phyloP scores from a whole-genome alignment of 1,140 invertebrate genomes.

The Solenopsis invicta region DNA sequence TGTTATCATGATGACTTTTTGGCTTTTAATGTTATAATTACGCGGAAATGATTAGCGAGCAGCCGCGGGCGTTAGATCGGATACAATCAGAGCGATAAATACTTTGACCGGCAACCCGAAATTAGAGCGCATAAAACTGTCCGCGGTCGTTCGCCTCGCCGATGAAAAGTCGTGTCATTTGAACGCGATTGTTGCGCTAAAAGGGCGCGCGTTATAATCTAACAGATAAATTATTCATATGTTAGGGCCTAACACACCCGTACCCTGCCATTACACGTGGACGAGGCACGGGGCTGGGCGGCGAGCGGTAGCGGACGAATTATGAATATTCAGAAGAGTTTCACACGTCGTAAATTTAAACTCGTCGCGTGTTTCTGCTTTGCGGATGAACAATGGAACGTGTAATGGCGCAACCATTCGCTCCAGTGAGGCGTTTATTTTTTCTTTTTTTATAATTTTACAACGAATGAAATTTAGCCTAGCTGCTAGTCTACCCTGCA shows the following conservation, averaged over 20 bases:
- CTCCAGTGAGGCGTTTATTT: not conserved
- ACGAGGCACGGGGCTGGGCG: slow-evolving; percentile 52
- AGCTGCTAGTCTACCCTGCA: not conserved
- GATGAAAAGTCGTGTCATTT: slow-evolving; percentile 79
- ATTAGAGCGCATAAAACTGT: slow-evolving; percentile 79
- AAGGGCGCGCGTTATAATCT: slow-evolving; percentile 75
- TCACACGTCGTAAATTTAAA: slow-evolving; percentile 78
- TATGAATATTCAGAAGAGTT: slow-evolving; percentile 83
- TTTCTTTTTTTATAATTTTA: not conserved
- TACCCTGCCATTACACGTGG: slow-evolving; percentile 77
- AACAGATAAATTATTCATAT: slow-evolving; percentile 83
- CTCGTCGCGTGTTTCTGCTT: slow-evolving; percentile 55
- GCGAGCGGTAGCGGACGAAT: slow-evolving; percentile 72
- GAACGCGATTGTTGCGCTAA: slow-evolving; percentile 37
- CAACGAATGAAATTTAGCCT: not conserved
- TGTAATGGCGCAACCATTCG: not conserved
- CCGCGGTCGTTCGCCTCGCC: slow-evolving; percentile 63
- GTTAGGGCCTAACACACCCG: slow-evolving; percentile 60
- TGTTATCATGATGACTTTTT: not conserved
- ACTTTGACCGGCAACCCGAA: slow-evolving; percentile 58
- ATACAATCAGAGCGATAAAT: slow-evolving; percentile 48
- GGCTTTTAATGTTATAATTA: not conserved
- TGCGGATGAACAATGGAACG: slow-evolving; percentile 15
- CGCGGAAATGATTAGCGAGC: slow-evolving; percentile 8
- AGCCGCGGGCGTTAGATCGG: slow-evolving; percentile 13